These are phyloP conservation scores for Hymenopus coronatus DNA, from an alignment of 2,888 invertebrate species.

Conservation along the genomic window DNA sequence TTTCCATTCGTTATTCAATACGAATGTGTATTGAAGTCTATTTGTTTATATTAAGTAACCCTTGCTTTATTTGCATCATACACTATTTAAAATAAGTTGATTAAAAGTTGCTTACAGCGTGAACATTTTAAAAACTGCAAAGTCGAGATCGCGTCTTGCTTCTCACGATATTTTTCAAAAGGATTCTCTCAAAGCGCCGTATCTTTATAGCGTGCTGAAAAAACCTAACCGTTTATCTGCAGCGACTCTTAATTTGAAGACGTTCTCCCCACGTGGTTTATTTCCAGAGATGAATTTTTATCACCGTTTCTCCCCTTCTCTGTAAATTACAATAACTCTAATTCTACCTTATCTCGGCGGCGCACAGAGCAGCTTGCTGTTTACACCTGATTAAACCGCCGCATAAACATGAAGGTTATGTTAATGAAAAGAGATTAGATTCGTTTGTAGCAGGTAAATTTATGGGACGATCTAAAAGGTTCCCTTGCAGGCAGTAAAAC, in stretches of 20 bases:
- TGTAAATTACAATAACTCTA: background rate
- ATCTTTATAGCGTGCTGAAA: background rate
- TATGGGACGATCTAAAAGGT: background rate
- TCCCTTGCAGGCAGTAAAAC: background rate
- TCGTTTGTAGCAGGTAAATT: background rate
- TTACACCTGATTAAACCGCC: slow-evolving; percentile 8
- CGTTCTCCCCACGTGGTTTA: background rate
- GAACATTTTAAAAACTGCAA: background rate
- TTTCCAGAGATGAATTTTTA: background rate
- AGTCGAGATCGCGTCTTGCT: background rate
- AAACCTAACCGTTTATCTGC: background rate
- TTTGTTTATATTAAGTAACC: too few relatives aligned
- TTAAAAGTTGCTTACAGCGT: background rate
- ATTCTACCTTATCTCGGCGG: background rate
- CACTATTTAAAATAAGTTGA: background rate
- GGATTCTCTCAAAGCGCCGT: background rate
- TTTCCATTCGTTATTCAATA: too few relatives aligned
- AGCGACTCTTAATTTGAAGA: background rate
- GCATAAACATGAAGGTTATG: slow-evolving; percentile 1
- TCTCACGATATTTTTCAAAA: background rate
- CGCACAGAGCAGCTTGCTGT: background rate
- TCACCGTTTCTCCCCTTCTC: background rate
- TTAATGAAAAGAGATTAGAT: slow-evolving; percentile 7
- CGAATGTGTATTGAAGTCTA: too few relatives aligned
- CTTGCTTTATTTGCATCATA: background rate